Conservation (phyloP, 2,888 invertebrate genomes). For the Cepaea hortensis region DNA sequence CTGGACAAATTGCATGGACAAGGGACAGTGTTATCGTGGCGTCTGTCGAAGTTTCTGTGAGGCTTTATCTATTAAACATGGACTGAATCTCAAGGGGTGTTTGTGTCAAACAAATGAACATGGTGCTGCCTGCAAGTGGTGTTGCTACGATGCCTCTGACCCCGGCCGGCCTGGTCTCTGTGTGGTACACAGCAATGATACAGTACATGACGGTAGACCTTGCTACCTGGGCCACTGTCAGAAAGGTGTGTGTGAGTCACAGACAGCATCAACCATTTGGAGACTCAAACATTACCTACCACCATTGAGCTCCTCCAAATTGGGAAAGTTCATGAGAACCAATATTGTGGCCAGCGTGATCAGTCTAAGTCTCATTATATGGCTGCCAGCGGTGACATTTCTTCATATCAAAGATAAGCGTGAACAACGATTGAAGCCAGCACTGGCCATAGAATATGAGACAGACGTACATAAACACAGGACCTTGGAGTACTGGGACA, state of each 20-base stretch:
- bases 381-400: background rate
- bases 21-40: slow-evolving; percentile 22
- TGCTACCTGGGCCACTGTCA: background rate
- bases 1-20: background rate
- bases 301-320: no score
- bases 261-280: no score
- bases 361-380: background rate
- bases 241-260: background rate
- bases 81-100: background rate
- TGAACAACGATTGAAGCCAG: no score
- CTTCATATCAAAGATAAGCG: no score
- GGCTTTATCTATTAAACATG: background rate
- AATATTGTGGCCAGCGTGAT: background rate
- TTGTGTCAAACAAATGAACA: background rate
- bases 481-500: no score
- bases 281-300: no score
- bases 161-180: background rate
- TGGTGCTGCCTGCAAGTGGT: slow-evolving; percentile 22
- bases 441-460: no score
- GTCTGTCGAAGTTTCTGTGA: slow-evolving; percentile 10
- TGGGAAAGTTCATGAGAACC: background rate
- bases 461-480: no score
- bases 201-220: background rate
- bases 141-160: background rate
- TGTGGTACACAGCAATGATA: background rate